These are phyloP conservation scores for Anguilla megastoma DNA, from an alignment of 2,797 vertebrate species.

Conservation along the genomic window DNA sequence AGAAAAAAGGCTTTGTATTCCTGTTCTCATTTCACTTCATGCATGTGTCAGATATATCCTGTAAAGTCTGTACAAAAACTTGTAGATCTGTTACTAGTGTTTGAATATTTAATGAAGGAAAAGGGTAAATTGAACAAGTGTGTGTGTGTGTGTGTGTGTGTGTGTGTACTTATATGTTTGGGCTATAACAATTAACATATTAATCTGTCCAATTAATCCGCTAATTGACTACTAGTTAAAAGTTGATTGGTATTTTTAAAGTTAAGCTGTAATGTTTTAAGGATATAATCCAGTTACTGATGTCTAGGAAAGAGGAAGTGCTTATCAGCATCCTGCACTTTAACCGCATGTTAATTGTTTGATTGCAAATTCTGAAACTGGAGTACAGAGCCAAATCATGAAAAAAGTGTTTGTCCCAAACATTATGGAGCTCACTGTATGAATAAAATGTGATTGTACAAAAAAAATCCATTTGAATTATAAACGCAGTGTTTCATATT, in stretches of 20 bases:
- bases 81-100: neutral
- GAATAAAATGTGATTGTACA: neutral
- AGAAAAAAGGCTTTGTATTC: neutral
- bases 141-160: neutral
- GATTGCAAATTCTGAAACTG: no score
- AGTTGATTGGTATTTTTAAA: neutral
- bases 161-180: neutral
- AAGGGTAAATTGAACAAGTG: neutral
- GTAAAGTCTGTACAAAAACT: neutral
- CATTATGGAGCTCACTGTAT: no score
- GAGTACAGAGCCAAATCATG: no score
- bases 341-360: no score
- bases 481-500: neutral
- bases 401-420: no score
- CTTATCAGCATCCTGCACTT: neutral
- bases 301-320: neutral
- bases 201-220: no score
- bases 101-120: neutral
- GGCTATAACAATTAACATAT: no score
- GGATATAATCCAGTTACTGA: neutral
- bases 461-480: neutral
- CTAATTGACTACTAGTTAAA: neutral
- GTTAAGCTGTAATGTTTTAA: neutral
- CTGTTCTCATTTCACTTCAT: constrained; percentile 11
- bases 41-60: neutral